Evolutionary conservation across 2,888 invertebrate genomes (phyloP).

Genomic region (Elegia similella): DNA sequence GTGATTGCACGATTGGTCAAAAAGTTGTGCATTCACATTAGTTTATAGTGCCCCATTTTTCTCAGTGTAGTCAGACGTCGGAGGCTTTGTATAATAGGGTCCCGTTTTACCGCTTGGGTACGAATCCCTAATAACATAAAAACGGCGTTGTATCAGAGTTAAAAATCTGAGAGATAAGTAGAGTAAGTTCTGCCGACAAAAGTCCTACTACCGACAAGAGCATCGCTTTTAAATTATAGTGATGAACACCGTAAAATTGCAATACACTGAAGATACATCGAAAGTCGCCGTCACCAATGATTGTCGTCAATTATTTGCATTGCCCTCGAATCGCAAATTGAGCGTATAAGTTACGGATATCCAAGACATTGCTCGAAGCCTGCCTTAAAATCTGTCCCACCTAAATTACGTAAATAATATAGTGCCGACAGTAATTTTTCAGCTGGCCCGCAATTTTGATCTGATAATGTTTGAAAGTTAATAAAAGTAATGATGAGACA

Average conservation of each 20-base stretch:
- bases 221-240: too few relatives aligned
- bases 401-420: conserved; percentile 27
- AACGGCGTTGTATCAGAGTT: too few relatives aligned
- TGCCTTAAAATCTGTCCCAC: conserved; percentile 28
- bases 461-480: conserved; percentile 22
- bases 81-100: too few relatives aligned
- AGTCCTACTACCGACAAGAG: too few relatives aligned
- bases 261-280: neutral
- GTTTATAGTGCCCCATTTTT: too few relatives aligned
- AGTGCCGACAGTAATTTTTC: conserved; percentile 23
- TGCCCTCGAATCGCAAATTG: conserved; percentile 41
- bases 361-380: conserved; percentile 32
- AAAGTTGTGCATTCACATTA: too few relatives aligned
- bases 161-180: too few relatives aligned
- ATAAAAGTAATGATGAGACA: conserved; percentile 18
- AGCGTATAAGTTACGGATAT: conserved; percentile 41
- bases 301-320: conserved; percentile 41
- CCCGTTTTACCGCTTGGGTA: too few relatives aligned
- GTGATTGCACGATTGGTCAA: too few relatives aligned
- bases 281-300: conserved; percentile 26
- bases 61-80: too few relatives aligned
- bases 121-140: too few relatives aligned
- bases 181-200: too few relatives aligned
- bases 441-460: conserved; percentile 16
- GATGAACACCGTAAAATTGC: neutral